Base-by-base conservation (phyloP, 2,797 vertebrate species). In the Coranthus polyacanthus region DNA sequence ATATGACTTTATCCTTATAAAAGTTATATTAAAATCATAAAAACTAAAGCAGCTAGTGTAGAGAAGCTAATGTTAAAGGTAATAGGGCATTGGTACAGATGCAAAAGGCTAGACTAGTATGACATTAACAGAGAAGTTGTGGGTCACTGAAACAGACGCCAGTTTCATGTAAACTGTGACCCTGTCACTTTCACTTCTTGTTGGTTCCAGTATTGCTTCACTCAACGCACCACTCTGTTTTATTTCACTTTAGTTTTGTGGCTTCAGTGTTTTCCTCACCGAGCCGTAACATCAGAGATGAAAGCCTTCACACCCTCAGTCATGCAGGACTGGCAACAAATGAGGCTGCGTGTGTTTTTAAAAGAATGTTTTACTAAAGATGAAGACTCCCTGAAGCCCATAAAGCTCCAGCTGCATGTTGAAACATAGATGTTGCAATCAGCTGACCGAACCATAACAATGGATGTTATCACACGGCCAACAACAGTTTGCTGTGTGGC, bases 131-230 rank as follows among this genome's bases (percentile, higher is more conserved):
- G n/a, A 67, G 60, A 29, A 29, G 26, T 29, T 29, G 26, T 29
- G 26, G 26, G 29, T n/a, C 21, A 57, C 39, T 55, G 12, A n/a
- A n/a, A 37, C 63, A n/a, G 15, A 59, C 32, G n/a, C 12, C 22
- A 47, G 58, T 81, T 74, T 54, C 72, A 59, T 56, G 45, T 55
- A 21, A 74, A 72, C 54, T 57, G 42, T 41, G 24, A 71, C 13
- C 13, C 4, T 20, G 39, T 78, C 57, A 22, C 61, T 86, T 87
- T 86, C 86, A 88, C 83, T 88, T 90, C 81, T 75, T 77, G 16
- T 80, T 77, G 65, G 49, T 46, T 64, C 17, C 57, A 60, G 68
- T 53, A n/a, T 68, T 77, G 68, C 82, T 86, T 73, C 66, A 58
- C 71, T 80, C 68, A 70, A 59, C 56, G 73, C 21, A 38, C 50